These are phyloP conservation scores for Nebria salina DNA, from an alignment of 2,888 invertebrate species.

Conservation along the genomic window DNA sequence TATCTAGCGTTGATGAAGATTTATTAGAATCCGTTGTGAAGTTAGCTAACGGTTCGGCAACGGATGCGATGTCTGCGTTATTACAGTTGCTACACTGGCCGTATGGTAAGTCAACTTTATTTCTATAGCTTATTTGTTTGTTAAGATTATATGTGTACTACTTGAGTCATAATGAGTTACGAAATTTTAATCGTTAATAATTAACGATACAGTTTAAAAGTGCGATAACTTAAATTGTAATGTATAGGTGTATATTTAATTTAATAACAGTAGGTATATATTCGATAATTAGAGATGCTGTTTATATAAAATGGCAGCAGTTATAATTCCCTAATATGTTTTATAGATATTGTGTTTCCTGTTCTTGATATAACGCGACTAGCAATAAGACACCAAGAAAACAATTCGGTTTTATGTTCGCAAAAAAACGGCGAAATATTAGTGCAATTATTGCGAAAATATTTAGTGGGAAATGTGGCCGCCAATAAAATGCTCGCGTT, in stretches of 20 bases:
- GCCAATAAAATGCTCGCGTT: conserved; percentile 81
- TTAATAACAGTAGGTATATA: too few relatives aligned
- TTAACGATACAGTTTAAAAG: background rate
- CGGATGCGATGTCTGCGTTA: conserved; percentile 59
- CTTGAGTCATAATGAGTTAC: background rate
- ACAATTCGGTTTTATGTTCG: conserved; percentile 70
- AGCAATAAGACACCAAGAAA: conserved; percentile 70
- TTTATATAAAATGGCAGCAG: conserved; percentile 1
- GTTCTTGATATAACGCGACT: conserved; percentile 87
- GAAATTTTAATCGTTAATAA: too few relatives aligned
- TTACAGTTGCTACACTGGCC: conserved; percentile 78
- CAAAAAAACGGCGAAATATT: conserved; percentile 55
- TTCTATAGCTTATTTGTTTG: background rate
- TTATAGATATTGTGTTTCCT: conserved; percentile 82
- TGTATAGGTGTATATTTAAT: too few relatives aligned
- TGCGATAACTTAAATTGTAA: background rate
- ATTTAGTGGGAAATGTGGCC: conserved; percentile 58
- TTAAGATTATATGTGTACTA: background rate
- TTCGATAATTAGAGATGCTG: too few relatives aligned
- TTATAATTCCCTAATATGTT: conserved; percentile 31
- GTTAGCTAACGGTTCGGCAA: conserved; percentile 66
- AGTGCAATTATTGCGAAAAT: conserved; percentile 56
- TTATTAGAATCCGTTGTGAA: conserved; percentile 72
- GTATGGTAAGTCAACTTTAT: conserved; percentile 65
- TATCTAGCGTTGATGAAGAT: conserved; percentile 66